Evolutionary conservation across 2,888 invertebrate species (phyloP).

Genomic region (Sphaeridia pumilis): DNA sequence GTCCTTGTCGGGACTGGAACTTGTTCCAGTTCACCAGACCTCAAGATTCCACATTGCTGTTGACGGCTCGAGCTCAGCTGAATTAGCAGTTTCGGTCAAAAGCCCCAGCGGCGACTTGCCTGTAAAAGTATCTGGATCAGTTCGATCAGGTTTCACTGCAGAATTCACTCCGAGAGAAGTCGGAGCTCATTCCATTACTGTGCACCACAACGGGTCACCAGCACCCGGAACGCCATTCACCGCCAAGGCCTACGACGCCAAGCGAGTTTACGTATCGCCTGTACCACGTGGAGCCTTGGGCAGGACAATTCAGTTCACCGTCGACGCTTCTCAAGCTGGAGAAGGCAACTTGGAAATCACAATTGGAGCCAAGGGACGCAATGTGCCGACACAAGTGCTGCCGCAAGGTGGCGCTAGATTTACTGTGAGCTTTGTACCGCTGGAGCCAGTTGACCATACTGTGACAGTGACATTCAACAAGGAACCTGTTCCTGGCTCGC

Average conservation of each 20-base stretch:
- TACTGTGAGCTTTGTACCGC: constrained; percentile 91
- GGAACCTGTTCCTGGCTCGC: constrained; percentile 70
- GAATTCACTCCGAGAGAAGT: constrained; percentile 86
- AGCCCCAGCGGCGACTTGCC: constrained; percentile 53
- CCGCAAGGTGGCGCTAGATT: constrained; percentile 75
- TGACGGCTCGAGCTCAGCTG: constrained; percentile 57
- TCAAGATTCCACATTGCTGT: constrained; percentile 69
- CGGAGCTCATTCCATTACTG: constrained; percentile 82
- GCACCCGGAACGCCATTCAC: constrained; percentile 68
- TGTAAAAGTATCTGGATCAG: constrained; percentile 77
- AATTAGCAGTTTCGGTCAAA: constrained; percentile 75
- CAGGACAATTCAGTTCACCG: constrained; percentile 78
- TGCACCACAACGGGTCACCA: constrained; percentile 66
- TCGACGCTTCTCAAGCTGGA: constrained; percentile 45
- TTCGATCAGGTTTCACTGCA: constrained; percentile 74
- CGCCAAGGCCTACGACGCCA: constrained; percentile 87
- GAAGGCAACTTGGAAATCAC: constrained; percentile 96
- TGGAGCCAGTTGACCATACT: constrained; percentile 84
- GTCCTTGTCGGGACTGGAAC: constrained; percentile 61
- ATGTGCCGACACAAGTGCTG: constrained; percentile 90
- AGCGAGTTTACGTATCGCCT: constrained; percentile 66
- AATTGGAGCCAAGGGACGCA: constrained; percentile 81
- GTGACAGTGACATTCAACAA: constrained; percentile 98
- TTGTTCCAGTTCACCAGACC: constrained; percentile 71
- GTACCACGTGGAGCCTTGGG: constrained; percentile 74